These are phyloP conservation scores for Phengaris arion DNA, from an alignment of 2,888 invertebrate genomes.

Conservation along the genomic window DNA sequence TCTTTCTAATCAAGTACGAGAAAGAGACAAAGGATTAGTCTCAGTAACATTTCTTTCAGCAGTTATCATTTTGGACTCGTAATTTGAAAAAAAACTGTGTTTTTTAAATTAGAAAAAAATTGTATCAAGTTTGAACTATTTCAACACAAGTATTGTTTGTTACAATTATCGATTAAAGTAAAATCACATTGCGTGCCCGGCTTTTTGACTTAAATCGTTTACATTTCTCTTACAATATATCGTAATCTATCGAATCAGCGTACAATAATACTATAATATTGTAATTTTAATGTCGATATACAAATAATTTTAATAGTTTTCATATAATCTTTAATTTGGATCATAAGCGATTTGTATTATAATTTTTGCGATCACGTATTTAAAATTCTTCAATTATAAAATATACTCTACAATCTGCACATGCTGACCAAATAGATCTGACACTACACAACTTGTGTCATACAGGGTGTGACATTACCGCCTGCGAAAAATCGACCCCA, in stretches of 20 bases:
- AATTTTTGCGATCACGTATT: not conserved
- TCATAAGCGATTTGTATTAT: constrained; percentile 1
- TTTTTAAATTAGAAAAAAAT: not conserved
- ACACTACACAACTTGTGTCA: constrained; percentile 7
- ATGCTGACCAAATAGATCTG: constrained; percentile 34
- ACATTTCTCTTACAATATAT: constrained; percentile 28
- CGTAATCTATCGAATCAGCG: constrained; percentile 33
- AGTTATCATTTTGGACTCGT: constrained; percentile 3
- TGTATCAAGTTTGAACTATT: constrained; percentile 11
- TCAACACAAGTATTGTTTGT: not conserved
- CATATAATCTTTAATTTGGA: constrained; percentile 10
- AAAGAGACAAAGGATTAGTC: constrained; percentile 1
- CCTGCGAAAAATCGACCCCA: not conserved
- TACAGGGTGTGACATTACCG: not conserved
- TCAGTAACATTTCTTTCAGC: not conserved
- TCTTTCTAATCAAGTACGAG: constrained; percentile 7
- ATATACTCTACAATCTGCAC: not conserved
- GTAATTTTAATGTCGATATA: constrained; percentile 9
- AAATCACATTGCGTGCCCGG: constrained; percentile 25
- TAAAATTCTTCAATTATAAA: not conserved
- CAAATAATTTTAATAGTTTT: not conserved
- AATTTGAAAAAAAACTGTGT: not conserved
- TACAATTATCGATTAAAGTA: constrained; percentile 14
- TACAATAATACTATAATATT: constrained; percentile 1
- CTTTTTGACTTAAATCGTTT: constrained; percentile 11